Evolutionary conservation across 2,888 invertebrate genomes (phyloP).

Genomic region (Athetis lepigone): DNA sequence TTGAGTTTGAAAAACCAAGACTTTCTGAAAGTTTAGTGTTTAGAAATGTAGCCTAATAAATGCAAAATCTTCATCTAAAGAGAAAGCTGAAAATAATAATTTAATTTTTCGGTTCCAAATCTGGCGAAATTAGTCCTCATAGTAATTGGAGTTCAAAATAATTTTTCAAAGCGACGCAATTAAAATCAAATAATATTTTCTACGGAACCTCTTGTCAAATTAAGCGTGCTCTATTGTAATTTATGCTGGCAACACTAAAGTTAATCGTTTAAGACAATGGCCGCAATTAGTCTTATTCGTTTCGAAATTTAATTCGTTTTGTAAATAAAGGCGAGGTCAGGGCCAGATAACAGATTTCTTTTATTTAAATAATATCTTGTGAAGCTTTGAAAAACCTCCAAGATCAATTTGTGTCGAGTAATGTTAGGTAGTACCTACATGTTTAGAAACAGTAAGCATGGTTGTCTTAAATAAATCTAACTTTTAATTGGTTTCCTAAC

Average conservation of each 20-base stretch:
- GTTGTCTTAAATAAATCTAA: too few species aligned
- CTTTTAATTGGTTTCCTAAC: too few species aligned
- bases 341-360: conserved; percentile 51
- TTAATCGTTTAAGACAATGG: conserved; percentile 68
- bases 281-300: conserved; percentile 67
- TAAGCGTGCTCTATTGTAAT: conserved; percentile 53
- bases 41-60: too few species aligned
- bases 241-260: conserved; percentile 60
- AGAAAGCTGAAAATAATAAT: background rate
- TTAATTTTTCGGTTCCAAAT: background rate
- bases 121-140: background rate
- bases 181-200: conserved; percentile 4
- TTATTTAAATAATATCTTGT: conserved; percentile 32
- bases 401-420: too few species aligned
- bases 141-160: background rate
- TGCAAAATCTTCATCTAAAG: background rate
- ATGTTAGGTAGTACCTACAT: too few species aligned
- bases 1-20: too few species aligned
- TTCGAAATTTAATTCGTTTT: conserved; percentile 68
- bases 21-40: too few species aligned
- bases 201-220: conserved; percentile 47
- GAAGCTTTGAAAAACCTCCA: too few species aligned
- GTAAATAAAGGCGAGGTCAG: conserved; percentile 61
- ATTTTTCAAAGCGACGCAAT: background rate
- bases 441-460: too few species aligned